Percentiles rank a stretch among this genome's conserved stretches.
Evolutionary conservation across 1,140 invertebrate species (phyloP).

Genomic region (Drosophila neocordata): DNA sequence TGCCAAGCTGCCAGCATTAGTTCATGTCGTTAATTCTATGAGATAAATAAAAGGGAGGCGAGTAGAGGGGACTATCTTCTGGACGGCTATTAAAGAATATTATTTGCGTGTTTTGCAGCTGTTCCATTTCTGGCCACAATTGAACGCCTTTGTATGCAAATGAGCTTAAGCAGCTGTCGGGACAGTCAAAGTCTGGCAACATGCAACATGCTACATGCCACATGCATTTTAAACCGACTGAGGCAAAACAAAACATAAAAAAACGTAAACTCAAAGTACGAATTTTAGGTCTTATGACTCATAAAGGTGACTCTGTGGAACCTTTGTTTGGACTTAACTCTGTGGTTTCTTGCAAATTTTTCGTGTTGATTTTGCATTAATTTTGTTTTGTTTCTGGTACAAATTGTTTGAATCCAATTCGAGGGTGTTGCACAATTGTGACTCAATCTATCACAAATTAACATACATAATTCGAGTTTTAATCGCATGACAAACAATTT

Average conservation of each 20-base stretch:
- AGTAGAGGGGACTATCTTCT: neutral
- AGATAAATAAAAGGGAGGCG: neutral
- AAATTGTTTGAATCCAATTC: conserved; percentile 28
- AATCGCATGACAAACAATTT: neutral
- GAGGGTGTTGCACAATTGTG: conserved; percentile 31
- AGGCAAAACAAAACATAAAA: neutral
- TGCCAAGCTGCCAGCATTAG: conserved; percentile 28
- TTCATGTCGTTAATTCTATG: neutral
- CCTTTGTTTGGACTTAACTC: conserved; percentile 56
- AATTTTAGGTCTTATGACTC: conserved; percentile 34
- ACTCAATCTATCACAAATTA: conserved; percentile 59
- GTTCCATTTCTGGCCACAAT: conserved; percentile 59
- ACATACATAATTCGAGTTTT: conserved; percentile 56
- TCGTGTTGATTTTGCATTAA: conserved; percentile 41
- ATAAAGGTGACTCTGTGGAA: conserved; percentile 41
- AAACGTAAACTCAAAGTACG: neutral
- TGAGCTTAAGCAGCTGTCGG: conserved; percentile 50
- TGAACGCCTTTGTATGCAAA: conserved; percentile 76
- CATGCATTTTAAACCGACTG: conserved; percentile 32
- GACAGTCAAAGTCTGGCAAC: conserved; percentile 25
- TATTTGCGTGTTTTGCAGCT: conserved; percentile 40
- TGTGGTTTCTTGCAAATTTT: conserved; percentile 52
- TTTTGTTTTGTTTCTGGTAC: conserved; percentile 10
- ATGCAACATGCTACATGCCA: conserved; percentile 28
- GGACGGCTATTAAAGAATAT: conserved; percentile 26